Base-by-base conservation (phyloP, 2,797 vertebrate genomes). In the Odontamblyopus lacepedii region DNA sequence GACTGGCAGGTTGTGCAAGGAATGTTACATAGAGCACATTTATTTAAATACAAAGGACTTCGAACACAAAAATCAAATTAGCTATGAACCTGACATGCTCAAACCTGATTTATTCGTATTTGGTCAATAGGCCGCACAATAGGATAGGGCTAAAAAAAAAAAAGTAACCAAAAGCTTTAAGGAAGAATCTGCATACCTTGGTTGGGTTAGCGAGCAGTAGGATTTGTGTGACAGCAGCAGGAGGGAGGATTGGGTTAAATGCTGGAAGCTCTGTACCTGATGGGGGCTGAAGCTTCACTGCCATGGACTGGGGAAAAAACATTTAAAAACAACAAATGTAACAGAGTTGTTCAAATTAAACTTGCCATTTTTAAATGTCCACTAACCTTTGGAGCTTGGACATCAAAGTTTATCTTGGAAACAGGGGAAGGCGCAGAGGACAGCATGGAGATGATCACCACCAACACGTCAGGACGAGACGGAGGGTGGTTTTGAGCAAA, bases 371-470 rank as follows among this genome's bases (percentile, higher is more conserved):
- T 38, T 38, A 2, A 56, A 65, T 2, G 59, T 0, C 18, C 26
- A 53, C 85, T 87, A 86, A 99, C 98, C 97, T 98, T 97, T 71
- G 96, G 96, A 75, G 98, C 65, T 32, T 53, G 29, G 29, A 67
- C 50, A 8, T 67, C 65, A 32, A 99, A 97, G 81, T 93, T 83
- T 1, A 99, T 98, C 87, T 95, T 95, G 74, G 93, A 95, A 88
- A 98, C 95, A 3, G 98, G 95, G 63, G 94, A 87, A 0, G 98
- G 96, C 3, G 98, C 96, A 0, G 97, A 99, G 63, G 97, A 99
- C 63, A 99, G 91, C 98, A 99, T 98, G 74, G 98, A 99, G 60
- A 98, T 96, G 79, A 99, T 98, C 72, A 99, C 97, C 82, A 99
- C 98, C 71, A 99, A 92, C 75, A 99, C 93, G 0, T 99, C 97